Conservation (phyloP, 2,797 vertebrate species). For the Enteromius viviparus region DNA sequence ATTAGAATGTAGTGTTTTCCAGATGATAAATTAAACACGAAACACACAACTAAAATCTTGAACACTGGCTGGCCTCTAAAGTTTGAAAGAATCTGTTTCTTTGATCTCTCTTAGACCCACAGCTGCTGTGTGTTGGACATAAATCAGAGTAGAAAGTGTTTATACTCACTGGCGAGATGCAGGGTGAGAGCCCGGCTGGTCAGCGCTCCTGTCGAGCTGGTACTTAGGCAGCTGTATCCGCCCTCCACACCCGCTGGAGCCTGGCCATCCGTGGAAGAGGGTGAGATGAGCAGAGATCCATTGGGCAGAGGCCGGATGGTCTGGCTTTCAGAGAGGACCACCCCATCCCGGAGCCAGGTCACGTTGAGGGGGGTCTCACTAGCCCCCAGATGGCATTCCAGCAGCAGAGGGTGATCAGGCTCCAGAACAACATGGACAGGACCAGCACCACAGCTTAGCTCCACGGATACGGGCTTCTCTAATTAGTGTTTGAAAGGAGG, state of each 20-base stretch:
- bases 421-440: conserved; percentile 86
- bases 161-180: conserved; percentile 87
- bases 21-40: background rate
- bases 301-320: conserved; percentile 80
- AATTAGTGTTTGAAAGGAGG: conserved; percentile 31
- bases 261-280: conserved; percentile 60
- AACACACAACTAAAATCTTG: background rate
- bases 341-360: conserved; percentile 88
- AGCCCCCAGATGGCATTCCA: conserved; percentile 85
- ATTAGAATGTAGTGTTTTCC: background rate
- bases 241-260: conserved; percentile 77
- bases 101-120: background rate
- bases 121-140: background rate
- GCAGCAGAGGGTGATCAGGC: conserved; percentile 78
- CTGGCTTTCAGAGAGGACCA: conserved; percentile 74
- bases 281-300: conserved; percentile 83
- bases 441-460: conserved; percentile 89
- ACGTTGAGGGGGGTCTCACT: conserved; percentile 77
- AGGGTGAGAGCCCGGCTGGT: conserved; percentile 87
- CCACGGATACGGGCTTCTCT: conserved; percentile 81
- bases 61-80: background rate
- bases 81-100: conserved; percentile 5
- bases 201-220: conserved; percentile 82
- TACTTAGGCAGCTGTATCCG: conserved; percentile 87
- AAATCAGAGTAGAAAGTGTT: background rate